phyloP scores from a whole-genome alignment of 2,797 vertebrate genomes.

The Vireo griseus region DNA sequence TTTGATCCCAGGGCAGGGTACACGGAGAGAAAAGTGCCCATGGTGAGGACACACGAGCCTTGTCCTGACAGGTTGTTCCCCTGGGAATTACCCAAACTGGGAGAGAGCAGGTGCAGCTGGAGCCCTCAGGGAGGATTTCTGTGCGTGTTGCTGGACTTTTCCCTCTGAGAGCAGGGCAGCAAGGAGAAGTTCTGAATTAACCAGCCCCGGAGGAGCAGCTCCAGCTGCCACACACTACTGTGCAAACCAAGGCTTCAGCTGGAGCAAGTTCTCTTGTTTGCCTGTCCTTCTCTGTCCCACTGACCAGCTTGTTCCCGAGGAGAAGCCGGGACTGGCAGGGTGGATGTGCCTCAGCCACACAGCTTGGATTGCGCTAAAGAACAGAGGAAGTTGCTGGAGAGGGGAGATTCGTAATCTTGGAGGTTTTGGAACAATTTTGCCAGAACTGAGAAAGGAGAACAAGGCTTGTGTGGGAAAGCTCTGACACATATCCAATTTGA shows the following conservation, averaged over 20 bases:
- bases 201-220: background rate
- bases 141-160: background rate
- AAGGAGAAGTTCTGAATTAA: background rate
- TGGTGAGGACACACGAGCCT: background rate
- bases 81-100: background rate
- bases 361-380: background rate
- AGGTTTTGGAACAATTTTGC: background rate
- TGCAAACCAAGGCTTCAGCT: background rate
- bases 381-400: background rate
- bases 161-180: background rate
- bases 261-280: background rate
- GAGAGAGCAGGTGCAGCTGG: background rate
- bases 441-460: conserved; percentile 30
- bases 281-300: background rate
- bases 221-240: background rate
- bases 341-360: background rate
- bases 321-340: background rate
- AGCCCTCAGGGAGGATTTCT: background rate
- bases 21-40: background rate
- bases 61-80: background rate
- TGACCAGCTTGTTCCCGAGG: background rate
- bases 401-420: background rate
- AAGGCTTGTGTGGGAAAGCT: conserved; percentile 25
- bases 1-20: background rate
- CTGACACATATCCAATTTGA: background rate